Percentiles rank a stretch among this genome's conserved stretches.
These are phyloP conservation scores for Chlorops oryzae DNA, from an alignment of 1,140 invertebrate species.

Conservation along the genomic window DNA sequence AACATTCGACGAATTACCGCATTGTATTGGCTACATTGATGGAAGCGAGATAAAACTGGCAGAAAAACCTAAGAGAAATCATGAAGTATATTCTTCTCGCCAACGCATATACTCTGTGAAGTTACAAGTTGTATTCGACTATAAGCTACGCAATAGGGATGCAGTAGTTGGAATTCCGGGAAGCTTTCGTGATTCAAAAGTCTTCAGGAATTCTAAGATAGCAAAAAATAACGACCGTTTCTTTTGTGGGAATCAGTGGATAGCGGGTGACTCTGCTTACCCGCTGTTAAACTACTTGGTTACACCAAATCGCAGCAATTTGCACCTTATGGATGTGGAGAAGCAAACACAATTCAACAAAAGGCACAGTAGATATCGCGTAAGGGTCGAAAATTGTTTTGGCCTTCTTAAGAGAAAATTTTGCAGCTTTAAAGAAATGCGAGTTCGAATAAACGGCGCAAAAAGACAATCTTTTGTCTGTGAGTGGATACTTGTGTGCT, in stretches of 20 bases:
- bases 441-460: background rate
- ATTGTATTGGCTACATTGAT: too few relatives aligned
- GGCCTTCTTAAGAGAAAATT: background rate
- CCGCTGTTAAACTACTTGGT: background rate
- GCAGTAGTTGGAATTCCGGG: background rate
- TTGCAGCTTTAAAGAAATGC: background rate
- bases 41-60: background rate
- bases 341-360: background rate
- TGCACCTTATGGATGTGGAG: background rate
- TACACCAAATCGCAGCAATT: background rate
- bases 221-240: background rate
- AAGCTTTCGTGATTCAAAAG: background rate
- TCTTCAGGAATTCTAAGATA: background rate
- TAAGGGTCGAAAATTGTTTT: slow-evolving; percentile 1
- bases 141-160: background rate
- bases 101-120: background rate
- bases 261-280: background rate
- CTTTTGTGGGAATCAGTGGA: background rate
- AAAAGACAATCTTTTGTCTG: background rate
- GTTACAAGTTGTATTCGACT: background rate
- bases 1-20: background rate
- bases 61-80: background rate
- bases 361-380: background rate
- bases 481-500: background rate
- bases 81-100: slow-evolving; percentile 2